Conservation (phyloP, 2,797 vertebrate genomes). For the Microhierax caerulescens region DNA sequence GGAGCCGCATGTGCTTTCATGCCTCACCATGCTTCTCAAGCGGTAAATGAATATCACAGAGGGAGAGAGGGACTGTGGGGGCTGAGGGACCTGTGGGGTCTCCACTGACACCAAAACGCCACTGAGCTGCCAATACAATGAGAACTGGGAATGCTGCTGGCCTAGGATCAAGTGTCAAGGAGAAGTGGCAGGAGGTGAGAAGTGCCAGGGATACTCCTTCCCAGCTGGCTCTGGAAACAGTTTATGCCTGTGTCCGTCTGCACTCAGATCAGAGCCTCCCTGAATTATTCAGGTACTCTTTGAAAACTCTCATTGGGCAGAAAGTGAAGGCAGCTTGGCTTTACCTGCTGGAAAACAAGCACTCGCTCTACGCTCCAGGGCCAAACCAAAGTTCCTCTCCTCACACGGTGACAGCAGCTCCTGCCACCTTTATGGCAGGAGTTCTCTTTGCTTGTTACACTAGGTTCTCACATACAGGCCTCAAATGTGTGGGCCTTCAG, state of each 20-base stretch:
- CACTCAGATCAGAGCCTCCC: conserved; percentile 41
- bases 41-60: neutral
- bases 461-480: neutral
- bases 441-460: neutral
- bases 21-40: neutral
- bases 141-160: conserved; percentile 10
- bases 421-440: neutral
- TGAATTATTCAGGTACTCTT: conserved; percentile 69
- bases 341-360: conserved; percentile 50
- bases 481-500: neutral
- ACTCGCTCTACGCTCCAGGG: conserved; percentile 15
- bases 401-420: neutral
- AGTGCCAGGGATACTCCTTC: conserved; percentile 59
- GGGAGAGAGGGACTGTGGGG: neutral
- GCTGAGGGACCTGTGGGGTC: neutral
- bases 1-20: neutral
- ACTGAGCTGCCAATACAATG: neutral
- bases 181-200: conserved; percentile 54
- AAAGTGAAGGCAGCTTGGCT: conserved; percentile 53
- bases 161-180: conserved; percentile 47
- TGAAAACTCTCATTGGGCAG: conserved; percentile 51
- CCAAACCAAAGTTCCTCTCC: neutral
- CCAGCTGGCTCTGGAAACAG: conserved; percentile 64
- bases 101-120: neutral
- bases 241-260: conserved; percentile 48